These are phyloP conservation scores for Glandiceps talaboti DNA, from an alignment of 53 echinoderm and acorn worm species.

Conservation along the genomic window DNA sequence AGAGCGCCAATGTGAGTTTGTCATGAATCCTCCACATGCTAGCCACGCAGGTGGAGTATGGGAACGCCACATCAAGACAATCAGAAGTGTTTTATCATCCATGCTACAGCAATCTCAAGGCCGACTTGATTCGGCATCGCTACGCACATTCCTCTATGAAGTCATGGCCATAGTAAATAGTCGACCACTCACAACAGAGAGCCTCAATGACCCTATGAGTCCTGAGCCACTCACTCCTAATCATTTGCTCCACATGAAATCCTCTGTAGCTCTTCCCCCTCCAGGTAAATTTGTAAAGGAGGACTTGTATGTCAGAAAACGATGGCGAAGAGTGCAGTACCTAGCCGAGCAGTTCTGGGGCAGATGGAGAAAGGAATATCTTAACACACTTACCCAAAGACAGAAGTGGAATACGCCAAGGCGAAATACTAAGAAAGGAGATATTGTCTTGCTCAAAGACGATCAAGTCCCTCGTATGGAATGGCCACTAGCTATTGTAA, in stretches of 20 bases:
- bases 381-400: too few species aligned
- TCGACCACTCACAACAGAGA: slow-evolving; percentile 26
- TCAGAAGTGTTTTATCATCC: slow-evolving; percentile 38
- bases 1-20: slow-evolving; percentile 37
- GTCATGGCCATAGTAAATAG: slow-evolving; percentile 29
- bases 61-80: slow-evolving; percentile 47
- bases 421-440: slow-evolving; percentile 25
- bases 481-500: slow-evolving; percentile 27
- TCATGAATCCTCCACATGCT: too few species aligned
- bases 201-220: slow-evolving; percentile 13
- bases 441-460: slow-evolving; percentile 29
- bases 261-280: too few species aligned
- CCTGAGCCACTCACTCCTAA: slow-evolving; percentile 33
- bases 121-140: slow-evolving; percentile 33
- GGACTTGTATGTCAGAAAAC: slow-evolving; percentile 33
- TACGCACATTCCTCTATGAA: slow-evolving; percentile 37
- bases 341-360: slow-evolving; percentile 32
- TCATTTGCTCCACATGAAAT: slow-evolving; percentile 34
- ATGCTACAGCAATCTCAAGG: slow-evolving; percentile 22
- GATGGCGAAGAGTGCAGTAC: slow-evolving; percentile 39
- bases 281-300: slow-evolving; percentile 22
- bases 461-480: slow-evolving; percentile 18
- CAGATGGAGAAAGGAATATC: slow-evolving; percentile 47
- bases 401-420: slow-evolving; percentile 31
- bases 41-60: slow-evolving; percentile 59